phyloP scores from a whole-genome alignment of 1,140 invertebrate genomes.

The Danaus melanippus region DNA sequence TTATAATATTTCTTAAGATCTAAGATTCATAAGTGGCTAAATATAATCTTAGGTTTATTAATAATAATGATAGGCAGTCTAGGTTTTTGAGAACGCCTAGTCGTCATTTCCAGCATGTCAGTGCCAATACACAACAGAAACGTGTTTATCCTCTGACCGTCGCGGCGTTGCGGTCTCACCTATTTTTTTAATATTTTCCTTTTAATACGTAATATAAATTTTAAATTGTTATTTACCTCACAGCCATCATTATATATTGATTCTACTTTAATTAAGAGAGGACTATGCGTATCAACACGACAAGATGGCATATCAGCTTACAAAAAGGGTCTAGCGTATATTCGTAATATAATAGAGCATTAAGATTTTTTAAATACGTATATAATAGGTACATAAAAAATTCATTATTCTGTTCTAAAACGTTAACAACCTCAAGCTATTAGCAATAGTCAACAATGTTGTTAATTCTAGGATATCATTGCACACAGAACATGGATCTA shows the following conservation, averaged over 20 bases:
- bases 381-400: conserved; percentile 66
- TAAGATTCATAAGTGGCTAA: conserved; percentile 39
- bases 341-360: conserved; percentile 57
- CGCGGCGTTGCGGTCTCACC: conserved; percentile 42
- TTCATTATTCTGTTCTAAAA: conserved; percentile 67
- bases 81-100: conserved; percentile 27
- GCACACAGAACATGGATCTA: conserved; percentile 62
- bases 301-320: conserved; percentile 63
- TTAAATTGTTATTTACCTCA: conserved; percentile 71
- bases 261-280: conserved; percentile 69
- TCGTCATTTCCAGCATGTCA: conserved; percentile 17
- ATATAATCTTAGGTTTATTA: conserved; percentile 28
- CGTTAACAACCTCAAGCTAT: conserved; percentile 71
- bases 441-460: conserved; percentile 72
- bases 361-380: conserved; percentile 62
- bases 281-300: conserved; percentile 66
- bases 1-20: conserved; percentile 33
- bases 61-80: conserved; percentile 29
- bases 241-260: conserved; percentile 72
- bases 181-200: conserved; percentile 56
- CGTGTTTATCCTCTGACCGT: conserved; percentile 31
- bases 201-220: conserved; percentile 61
- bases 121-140: conserved; percentile 32
- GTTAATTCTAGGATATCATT: conserved; percentile 64
- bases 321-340: conserved; percentile 67